Evolutionary conservation across 30 jellyfish, hydroid and myxozoan species (phyloP).

Genomic region (Hydractinia symbiolongicarpus): DNA sequence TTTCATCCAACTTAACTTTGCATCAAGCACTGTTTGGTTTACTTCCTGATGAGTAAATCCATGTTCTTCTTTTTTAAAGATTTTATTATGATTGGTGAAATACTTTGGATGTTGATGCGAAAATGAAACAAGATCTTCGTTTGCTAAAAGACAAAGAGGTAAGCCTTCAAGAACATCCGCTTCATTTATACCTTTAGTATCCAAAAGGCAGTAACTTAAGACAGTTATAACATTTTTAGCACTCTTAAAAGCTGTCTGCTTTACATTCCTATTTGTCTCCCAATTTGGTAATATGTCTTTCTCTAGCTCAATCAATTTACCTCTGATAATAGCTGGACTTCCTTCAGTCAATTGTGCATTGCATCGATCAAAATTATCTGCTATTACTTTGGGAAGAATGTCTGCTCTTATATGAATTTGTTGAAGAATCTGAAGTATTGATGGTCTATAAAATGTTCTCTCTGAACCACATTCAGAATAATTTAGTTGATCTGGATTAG

Average conservation of each 20-base stretch:
- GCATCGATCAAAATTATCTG: constrained; percentile 29
- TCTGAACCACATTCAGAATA: background rate
- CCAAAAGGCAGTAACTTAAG: constrained; percentile 37
- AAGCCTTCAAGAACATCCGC: constrained; percentile 20
- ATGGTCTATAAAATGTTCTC: too few species aligned
- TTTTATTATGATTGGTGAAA: constrained; percentile 26
- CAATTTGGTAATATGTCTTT: constrained; percentile 15
- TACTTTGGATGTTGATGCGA: constrained; percentile 19
- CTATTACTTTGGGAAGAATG: background rate
- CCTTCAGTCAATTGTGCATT: constrained; percentile 36
- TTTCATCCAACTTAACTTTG: background rate
- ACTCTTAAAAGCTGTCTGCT: constrained; percentile 20
- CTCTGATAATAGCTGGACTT: constrained; percentile 37
- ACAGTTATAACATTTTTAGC: constrained; percentile 30
- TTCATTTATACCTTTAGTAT: background rate
- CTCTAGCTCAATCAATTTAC: constrained; percentile 12
- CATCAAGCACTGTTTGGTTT: background rate
- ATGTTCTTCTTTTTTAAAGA: constrained; percentile 17
- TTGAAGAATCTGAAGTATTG: background rate
- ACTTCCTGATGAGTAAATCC: constrained; percentile 16
- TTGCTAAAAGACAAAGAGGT: constrained; percentile 63
- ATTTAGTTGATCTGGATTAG: background rate
- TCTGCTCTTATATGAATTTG: background rate
- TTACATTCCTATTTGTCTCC: background rate
- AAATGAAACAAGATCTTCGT: constrained; percentile 31